These are phyloP conservation scores for Helicoverpa assulta DNA, from an alignment of 2,888 invertebrate genomes.

Conservation along the genomic window DNA sequence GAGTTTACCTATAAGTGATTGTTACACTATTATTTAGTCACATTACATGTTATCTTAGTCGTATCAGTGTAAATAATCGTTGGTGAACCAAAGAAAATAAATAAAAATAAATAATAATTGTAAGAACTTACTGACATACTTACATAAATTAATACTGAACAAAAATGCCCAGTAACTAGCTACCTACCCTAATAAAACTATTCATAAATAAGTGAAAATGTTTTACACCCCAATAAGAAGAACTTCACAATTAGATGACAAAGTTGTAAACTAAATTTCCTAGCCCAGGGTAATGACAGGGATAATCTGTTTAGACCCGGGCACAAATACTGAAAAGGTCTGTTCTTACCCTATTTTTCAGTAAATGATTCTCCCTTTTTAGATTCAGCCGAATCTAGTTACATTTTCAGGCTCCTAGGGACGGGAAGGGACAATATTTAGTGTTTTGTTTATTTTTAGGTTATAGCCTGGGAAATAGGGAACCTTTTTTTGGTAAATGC, in stretches of 20 bases:
- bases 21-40: too few species aligned
- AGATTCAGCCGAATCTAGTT: constrained; percentile 34
- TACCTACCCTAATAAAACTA: not conserved
- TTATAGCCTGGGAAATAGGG: not conserved
- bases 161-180: not conserved
- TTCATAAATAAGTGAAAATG: constrained; percentile 16
- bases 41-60: too few species aligned
- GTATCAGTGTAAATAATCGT: too few species aligned
- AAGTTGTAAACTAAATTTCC: constrained; percentile 42
- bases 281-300: constrained; percentile 30
- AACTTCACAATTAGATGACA: constrained; percentile 56
- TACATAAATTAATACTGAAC: not conserved
- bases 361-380: constrained; percentile 37
- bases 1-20: too few species aligned
- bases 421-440: constrained; percentile 2
- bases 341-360: constrained; percentile 16
- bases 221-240: constrained; percentile 10
- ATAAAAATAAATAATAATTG: too few species aligned
- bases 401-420: constrained; percentile 5
- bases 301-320: constrained; percentile 53
- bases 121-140: too few species aligned
- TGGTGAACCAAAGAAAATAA: too few species aligned
- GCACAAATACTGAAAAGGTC: constrained; percentile 36
- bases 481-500: not conserved
- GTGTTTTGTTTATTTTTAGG: not conserved